Conservation (phyloP, 2,797 vertebrate species). For the Serranus cabrilla region DNA sequence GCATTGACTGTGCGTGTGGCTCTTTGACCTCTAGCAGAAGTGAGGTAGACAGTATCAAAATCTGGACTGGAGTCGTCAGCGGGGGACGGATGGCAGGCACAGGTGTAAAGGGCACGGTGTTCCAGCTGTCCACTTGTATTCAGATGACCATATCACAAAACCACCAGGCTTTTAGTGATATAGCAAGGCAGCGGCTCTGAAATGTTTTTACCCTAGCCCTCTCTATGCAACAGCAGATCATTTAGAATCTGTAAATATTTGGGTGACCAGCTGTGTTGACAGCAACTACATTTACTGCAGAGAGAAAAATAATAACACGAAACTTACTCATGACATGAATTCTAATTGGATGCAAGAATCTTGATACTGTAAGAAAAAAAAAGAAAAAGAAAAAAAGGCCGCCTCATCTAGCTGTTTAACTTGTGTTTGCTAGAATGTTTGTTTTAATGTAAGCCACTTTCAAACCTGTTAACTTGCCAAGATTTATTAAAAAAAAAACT, state of each 20-base stretch:
- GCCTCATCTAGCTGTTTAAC: background rate
- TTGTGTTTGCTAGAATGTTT: background rate
- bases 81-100: too few species aligned
- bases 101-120: too few species aligned
- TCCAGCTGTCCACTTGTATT: too few species aligned
- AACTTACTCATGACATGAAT: background rate
- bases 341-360: background rate
- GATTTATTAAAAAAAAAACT: background rate
- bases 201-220: background rate
- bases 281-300: background rate
- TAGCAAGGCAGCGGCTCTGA: background rate
- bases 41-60: too few species aligned
- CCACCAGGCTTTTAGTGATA: background rate
- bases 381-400: background rate
- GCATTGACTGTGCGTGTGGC: too few species aligned
- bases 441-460: background rate
- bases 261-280: conserved; percentile 4
- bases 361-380: background rate
- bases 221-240: conserved; percentile 6
- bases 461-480: background rate
- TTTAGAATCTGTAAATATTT: background rate
- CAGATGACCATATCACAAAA: too few species aligned
- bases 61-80: too few species aligned
- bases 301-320: conserved; percentile 18
- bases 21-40: too few species aligned